Conservation (phyloP, 2,113 vertebrate genomes). For the Peromyscus californicus region DNA sequence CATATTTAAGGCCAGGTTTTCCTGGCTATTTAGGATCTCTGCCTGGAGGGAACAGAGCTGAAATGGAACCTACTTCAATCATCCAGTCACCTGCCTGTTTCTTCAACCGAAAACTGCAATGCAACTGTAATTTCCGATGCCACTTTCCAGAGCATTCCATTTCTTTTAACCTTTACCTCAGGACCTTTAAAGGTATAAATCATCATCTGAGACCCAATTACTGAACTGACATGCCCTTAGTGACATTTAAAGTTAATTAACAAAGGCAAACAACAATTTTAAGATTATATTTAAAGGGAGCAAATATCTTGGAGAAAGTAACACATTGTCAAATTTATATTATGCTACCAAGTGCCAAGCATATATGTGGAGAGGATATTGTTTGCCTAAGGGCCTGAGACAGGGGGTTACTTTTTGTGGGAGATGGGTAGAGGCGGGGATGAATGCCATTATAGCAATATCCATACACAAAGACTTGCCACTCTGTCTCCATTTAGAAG, state of each 20-base stretch:
- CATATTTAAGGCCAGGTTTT: background rate
- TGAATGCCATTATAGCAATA: background rate
- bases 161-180: background rate
- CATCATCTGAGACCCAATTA: background rate
- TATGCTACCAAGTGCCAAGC: background rate
- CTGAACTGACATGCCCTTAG: background rate
- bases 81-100: background rate
- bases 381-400: background rate
- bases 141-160: background rate
- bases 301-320: background rate
- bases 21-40: background rate
- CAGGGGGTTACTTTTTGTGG: background rate
- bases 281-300: background rate
- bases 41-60: background rate
- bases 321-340: background rate
- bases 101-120: background rate
- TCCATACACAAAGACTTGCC: too few species aligned
- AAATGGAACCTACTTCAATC: background rate
- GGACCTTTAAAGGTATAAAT: background rate
- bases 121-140: background rate
- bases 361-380: background rate
- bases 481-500: background rate
- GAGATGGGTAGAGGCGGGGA: background rate
- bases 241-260: background rate
- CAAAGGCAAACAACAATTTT: background rate